Evolutionary conservation across 2,888 invertebrate species (phyloP).

Genomic region (Plemyria rubiginata): DNA sequence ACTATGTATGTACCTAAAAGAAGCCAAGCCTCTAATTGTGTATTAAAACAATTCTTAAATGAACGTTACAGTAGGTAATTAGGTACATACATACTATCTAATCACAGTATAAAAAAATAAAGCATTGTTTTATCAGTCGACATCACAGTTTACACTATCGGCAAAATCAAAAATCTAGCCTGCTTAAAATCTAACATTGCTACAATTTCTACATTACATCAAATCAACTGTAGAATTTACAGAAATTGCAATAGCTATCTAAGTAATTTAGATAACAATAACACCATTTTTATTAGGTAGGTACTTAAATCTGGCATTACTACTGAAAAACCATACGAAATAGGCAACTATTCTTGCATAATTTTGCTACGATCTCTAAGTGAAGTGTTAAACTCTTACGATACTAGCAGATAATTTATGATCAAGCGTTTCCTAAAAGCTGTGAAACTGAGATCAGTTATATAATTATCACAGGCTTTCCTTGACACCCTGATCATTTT

Average conservation of each 20-base stretch:
- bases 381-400: slow-evolving; percentile 28
- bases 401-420: slow-evolving; percentile 19
- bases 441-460: slow-evolving; percentile 43
- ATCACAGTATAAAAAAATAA: slow-evolving; percentile 83
- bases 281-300: background rate
- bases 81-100: slow-evolving; percentile 68
- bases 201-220: slow-evolving; percentile 35
- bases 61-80: slow-evolving; percentile 60
- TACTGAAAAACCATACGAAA: slow-evolving; percentile 29
- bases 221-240: slow-evolving; percentile 47
- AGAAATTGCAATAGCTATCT: slow-evolving; percentile 46
- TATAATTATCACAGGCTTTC: slow-evolving; percentile 42
- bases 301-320: slow-evolving; percentile 11
- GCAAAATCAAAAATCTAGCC: slow-evolving; percentile 66
- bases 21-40: slow-evolving; percentile 69
- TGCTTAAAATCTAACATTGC: slow-evolving; percentile 42
- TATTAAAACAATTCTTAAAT: slow-evolving; percentile 56
- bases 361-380: slow-evolving; percentile 12
- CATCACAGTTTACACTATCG: slow-evolving; percentile 79
- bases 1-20: slow-evolving; percentile 57
- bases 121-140: slow-evolving; percentile 80
- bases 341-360: too few species aligned
- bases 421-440: slow-evolving; percentile 28
- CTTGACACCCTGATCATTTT: slow-evolving; percentile 29
- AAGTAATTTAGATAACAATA: slow-evolving; percentile 19